phyloP scores from a whole-genome alignment of 2,113 vertebrate genomes.

The Mola mola region DNA sequence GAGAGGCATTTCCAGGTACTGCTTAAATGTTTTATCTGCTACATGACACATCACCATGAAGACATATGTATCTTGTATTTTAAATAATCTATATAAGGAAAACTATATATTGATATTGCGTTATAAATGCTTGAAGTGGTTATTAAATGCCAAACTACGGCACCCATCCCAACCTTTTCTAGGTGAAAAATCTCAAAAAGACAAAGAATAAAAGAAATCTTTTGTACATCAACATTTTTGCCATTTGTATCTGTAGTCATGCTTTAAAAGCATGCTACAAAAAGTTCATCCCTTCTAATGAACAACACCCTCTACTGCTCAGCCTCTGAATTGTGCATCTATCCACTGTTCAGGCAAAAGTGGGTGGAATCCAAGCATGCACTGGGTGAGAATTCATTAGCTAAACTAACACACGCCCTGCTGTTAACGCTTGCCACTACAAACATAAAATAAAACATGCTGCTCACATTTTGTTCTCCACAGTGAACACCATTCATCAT shows the following conservation, averaged over 20 bases:
- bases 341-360: conserved; percentile 1
- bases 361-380: conserved; percentile 3
- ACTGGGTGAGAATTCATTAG: not conserved
- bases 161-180: too few relatives aligned
- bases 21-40: conserved; percentile 49
- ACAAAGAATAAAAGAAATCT: too few relatives aligned
- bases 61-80: too few relatives aligned
- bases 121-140: too few relatives aligned
- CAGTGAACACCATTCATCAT: conserved; percentile 1
- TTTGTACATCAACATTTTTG: too few relatives aligned
- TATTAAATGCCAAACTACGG: too few relatives aligned
- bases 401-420: not conserved
- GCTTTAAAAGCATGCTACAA: too few relatives aligned
- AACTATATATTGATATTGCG: too few relatives aligned
- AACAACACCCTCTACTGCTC: conserved; percentile 77
- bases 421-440: not conserved
- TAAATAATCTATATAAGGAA: too few relatives aligned
- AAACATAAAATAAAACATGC: not conserved
- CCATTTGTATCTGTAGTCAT: too few relatives aligned
- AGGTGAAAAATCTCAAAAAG: too few relatives aligned
- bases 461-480: not conserved
- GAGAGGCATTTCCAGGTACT: conserved; percentile 53
- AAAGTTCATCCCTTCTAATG: conserved; percentile 38
- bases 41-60: too few relatives aligned
- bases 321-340: conserved; percentile 2